Evolutionary conservation across 2,888 invertebrate species (phyloP).

Genomic region (Venusia cambrica): DNA sequence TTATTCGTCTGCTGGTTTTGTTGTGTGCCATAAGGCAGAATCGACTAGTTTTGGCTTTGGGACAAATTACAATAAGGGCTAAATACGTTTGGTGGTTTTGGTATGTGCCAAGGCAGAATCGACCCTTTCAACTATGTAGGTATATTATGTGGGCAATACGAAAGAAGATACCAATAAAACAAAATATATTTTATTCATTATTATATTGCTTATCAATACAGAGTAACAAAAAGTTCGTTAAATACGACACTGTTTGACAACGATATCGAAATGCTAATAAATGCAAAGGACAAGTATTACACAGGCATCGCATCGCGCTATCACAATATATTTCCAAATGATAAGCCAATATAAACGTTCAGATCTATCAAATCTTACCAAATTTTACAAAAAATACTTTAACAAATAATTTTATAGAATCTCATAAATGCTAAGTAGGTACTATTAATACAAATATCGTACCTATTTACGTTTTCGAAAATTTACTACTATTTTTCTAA

Average conservation of each 20-base stretch:
- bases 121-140: too few relatives aligned
- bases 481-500: constrained; percentile 68
- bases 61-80: too few relatives aligned
- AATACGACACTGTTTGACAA: constrained; percentile 65
- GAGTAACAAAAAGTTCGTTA: constrained; percentile 73
- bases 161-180: constrained; percentile 39
- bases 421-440: constrained; percentile 77
- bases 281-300: constrained; percentile 69
- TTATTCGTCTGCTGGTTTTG: too few relatives aligned
- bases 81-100: too few relatives aligned
- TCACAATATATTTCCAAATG: constrained; percentile 59
- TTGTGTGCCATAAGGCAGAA: too few relatives aligned
- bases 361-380: constrained; percentile 62
- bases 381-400: constrained; percentile 70
- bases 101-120: too few relatives aligned
- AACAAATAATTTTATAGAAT: constrained; percentile 69
- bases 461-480: constrained; percentile 58
- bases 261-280: constrained; percentile 76
- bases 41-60: too few relatives aligned
- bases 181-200: constrained; percentile 61
- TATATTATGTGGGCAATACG: too few relatives aligned
- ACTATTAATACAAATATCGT: constrained; percentile 67
- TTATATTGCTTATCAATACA: constrained; percentile 80
- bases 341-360: constrained; percentile 72
- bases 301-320: constrained; percentile 74